phyloP scores from a whole-genome alignment of 2,113 vertebrate species.

The Vimba vimba region DNA sequence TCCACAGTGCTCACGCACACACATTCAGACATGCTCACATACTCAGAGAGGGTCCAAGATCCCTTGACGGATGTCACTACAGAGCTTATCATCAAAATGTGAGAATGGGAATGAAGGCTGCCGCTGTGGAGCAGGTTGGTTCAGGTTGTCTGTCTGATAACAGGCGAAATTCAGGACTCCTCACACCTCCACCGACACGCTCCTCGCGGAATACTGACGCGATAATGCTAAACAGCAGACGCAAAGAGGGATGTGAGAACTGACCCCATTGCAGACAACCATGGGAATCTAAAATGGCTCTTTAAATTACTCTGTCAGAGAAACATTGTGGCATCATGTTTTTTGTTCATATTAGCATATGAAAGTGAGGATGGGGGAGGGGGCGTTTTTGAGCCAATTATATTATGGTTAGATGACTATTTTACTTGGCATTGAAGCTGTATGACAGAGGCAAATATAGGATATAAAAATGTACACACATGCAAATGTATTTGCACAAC shows the following conservation, averaged over 20 bases:
- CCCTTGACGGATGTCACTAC: constrained; percentile 47
- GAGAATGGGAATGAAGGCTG: constrained; percentile 48
- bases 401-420: not conserved
- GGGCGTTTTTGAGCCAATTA: not conserved
- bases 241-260: not conserved
- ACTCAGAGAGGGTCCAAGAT: constrained; percentile 24
- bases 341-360: constrained; percentile 4
- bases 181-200: constrained; percentile 21
- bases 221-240: not conserved
- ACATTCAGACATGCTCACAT: constrained; percentile 30
- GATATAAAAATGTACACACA: not conserved
- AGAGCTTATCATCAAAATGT: constrained; percentile 47
- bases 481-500: not conserved
- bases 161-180: constrained; percentile 11
- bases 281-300: constrained; percentile 13
- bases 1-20: constrained; percentile 49
- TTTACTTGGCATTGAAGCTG: not conserved
- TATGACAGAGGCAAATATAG: not conserved
- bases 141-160: constrained; percentile 34
- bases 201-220: not conserved
- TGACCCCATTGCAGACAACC: constrained; percentile 23
- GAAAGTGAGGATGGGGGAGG: not conserved
- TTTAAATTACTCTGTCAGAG: not conserved
- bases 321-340: not conserved
- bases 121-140: constrained; percentile 7